Evolutionary conservation across 2,888 invertebrate genomes (phyloP).

Genomic region (Dynastes hyllus): DNA sequence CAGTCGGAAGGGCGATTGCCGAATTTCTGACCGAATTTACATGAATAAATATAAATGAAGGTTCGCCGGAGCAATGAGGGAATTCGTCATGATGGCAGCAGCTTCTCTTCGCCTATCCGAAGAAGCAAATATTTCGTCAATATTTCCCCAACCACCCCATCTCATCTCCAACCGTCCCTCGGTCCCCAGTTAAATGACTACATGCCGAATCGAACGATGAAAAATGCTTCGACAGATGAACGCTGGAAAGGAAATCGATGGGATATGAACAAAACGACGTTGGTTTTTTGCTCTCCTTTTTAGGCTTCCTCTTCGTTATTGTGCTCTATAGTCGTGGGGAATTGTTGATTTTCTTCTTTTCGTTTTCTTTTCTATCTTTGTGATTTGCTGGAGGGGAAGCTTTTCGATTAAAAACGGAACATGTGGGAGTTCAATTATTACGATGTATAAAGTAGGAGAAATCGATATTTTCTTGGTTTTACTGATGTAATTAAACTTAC

Average conservation of each 20-base stretch:
- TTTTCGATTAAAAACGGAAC: too few relatives aligned
- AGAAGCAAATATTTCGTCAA: background rate
- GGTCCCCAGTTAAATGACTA: too few relatives aligned
- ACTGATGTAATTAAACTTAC: too few relatives aligned
- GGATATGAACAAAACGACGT: conserved; percentile 1
- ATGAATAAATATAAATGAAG: conserved; percentile 40
- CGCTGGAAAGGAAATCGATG: conserved; percentile 23
- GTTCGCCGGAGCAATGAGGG: background rate
- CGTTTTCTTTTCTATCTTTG: background rate
- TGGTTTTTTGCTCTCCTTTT: too few relatives aligned
- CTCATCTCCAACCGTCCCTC: too few relatives aligned
- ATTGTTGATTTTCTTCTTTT: background rate
- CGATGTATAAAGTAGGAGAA: too few relatives aligned
- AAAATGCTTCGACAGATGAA: background rate
- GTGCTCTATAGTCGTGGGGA: background rate
- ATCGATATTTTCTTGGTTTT: too few relatives aligned
- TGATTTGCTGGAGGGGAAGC: too few relatives aligned
- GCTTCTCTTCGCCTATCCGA: background rate
- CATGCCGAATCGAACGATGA: too few relatives aligned
- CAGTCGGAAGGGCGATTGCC: conserved; percentile 2
- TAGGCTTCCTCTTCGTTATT: background rate
- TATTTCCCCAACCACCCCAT: too few relatives aligned
- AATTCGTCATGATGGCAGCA: background rate
- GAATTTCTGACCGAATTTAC: conserved; percentile 24
- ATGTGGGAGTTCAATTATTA: too few relatives aligned